A percentile compares a stretch with the other conserved stretches of the same genome.
Evolutionary conservation across 2,113 vertebrate species (phyloP).

Genomic region (Pedetes capensis): DNA sequence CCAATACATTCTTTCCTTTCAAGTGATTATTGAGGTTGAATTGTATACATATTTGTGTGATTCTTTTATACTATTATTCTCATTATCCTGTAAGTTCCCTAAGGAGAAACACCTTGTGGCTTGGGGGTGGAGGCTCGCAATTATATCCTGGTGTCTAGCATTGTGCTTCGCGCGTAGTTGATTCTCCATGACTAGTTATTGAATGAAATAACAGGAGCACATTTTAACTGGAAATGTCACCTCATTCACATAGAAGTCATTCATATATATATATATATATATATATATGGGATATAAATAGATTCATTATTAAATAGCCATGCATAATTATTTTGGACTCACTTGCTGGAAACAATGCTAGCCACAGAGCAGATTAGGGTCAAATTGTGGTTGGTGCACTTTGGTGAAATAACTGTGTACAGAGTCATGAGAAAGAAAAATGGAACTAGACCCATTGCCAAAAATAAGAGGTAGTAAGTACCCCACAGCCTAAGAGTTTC

Average conservation of each 20-base stretch:
- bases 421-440: not conserved
- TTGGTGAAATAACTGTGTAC: not conserved
- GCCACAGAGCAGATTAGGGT: not conserved
- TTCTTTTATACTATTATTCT: constrained; percentile 20
- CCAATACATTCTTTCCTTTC: not conserved
- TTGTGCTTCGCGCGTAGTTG: not conserved
- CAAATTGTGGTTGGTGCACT: not conserved
- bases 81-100: not conserved
- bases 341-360: not conserved
- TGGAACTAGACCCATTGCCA: not conserved
- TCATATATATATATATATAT: no score
- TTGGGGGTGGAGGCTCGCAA: not conserved
- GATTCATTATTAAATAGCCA: not conserved
- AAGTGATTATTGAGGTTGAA: not conserved
- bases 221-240: not conserved
- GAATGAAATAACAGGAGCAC: not conserved
- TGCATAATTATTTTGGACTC: not conserved
- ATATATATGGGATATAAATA: no score
- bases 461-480: not conserved
- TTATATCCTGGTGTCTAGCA: not conserved
- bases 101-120: not conserved
- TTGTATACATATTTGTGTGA: not conserved
- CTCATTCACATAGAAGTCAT: not conserved
- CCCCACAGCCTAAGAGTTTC: not conserved
- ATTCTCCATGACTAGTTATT: not conserved